Conservation (phyloP, 1,140 invertebrate species). For the Drosophila kohkoa region DNA sequence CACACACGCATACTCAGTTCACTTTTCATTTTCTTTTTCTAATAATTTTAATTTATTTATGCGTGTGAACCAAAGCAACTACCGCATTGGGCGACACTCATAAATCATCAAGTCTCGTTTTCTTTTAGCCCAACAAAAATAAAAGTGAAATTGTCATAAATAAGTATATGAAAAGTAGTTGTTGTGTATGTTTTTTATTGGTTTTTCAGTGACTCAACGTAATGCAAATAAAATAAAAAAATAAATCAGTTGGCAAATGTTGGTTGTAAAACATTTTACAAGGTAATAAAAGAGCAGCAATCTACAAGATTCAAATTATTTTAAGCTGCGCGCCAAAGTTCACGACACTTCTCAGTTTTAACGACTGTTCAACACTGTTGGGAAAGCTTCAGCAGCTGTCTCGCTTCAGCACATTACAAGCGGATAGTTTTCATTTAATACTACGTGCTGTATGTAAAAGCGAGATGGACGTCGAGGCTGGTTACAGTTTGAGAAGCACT, state of each 20-base stretch:
- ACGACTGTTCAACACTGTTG: conserved; percentile 26
- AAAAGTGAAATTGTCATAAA: conserved; percentile 52
- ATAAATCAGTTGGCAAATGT: conserved; percentile 10
- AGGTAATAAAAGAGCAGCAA: not conserved
- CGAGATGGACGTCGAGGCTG: not conserved
- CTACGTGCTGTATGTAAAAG: not conserved
- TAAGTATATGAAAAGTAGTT: conserved; percentile 15
- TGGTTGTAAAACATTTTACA: conserved; percentile 10
- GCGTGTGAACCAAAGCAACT: conserved; percentile 63
- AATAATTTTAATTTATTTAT: conserved; percentile 67
- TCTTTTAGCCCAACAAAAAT: conserved; percentile 15
- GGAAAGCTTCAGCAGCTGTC: not conserved
- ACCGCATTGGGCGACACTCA: conserved; percentile 28
- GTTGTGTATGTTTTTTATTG: conserved; percentile 7
- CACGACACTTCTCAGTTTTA: not conserved
- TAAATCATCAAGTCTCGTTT: conserved; percentile 54
- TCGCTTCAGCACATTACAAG: not conserved
- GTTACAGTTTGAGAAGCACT: conserved; percentile 44
- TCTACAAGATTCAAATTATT: not conserved
- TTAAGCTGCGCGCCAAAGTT: conserved; percentile 16
- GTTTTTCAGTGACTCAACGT: conserved; percentile 9
- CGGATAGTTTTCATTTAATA: too few species aligned
- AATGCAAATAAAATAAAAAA: not conserved
- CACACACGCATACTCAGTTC: not conserved
- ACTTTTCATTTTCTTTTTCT: conserved; percentile 53